Evolutionary conservation across 2,113 vertebrate species (phyloP), one percentile per base, ranked within the genome.

Genomic region (Gallinago media): DNA sequence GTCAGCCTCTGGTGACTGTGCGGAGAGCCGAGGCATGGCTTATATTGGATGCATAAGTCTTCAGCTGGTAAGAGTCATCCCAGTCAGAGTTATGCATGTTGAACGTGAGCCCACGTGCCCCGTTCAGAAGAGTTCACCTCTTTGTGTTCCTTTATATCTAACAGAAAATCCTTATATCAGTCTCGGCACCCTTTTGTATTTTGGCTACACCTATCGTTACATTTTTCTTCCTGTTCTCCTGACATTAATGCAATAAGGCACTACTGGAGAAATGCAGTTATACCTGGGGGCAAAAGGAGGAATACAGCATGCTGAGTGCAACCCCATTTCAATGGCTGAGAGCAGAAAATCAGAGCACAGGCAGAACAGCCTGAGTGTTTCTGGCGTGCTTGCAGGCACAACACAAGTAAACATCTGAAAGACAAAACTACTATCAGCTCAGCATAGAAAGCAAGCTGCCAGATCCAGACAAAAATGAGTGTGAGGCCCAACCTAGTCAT

Each of bases 391-490:
- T 61, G 68, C 83, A 96, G 92, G 61, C 90, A 94, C 91, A 94
- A 94, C 91, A 93, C 86, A 72, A 94, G 88, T 92, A 95, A 95
- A 96, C 76, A 92, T 86, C 86, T 94, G 86, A 96, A 96, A 81
- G 96, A 97, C 91, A 94, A 95, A 95, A 95, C 94, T 95, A 68
- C 90, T 93, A 95, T 95, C 94, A 1, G 76, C 58, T 91, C 76
- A 68, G 54, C 80, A 31, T 4, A 93, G 72, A 92, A 85, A 92
- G 79, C 27, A 88, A 91, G 70, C 81, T 94, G 95, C 88, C 94
- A 96, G 94, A 89, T 72, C 71, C 56, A 96, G 85, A 93, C 94
- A 93, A 89, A 94, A 88, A 85, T 29, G 65, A 89, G 80, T 72
- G 83, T 27, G 83, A 96, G 88, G 68, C 85, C 76, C 83, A 97